Percentiles rank a stretch among this genome's conserved stretches.
phyloP scores from a whole-genome alignment of 2,113 vertebrate genomes.

The Thunnus maccoyii region DNA sequence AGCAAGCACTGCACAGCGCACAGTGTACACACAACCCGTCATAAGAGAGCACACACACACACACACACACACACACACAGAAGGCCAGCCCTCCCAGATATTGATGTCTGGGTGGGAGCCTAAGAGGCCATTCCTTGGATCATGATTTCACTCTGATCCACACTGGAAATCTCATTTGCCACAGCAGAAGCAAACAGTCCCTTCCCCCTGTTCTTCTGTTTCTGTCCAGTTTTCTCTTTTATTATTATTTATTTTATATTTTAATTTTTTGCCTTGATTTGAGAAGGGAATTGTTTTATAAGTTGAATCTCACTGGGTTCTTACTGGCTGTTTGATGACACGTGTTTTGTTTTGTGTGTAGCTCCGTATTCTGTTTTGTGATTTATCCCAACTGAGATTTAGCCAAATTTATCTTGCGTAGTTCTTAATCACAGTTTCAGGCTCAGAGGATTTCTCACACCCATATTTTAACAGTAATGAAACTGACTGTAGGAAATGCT shows the following conservation, averaged over 20 bases:
- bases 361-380: neutral
- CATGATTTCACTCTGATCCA: slow-evolving; percentile 63
- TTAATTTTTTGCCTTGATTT: slow-evolving; percentile 14
- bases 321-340: neutral
- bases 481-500: neutral
- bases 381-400: neutral
- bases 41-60: slow-evolving; percentile 38
- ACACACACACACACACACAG: slow-evolving; percentile 32
- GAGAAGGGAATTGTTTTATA: neutral
- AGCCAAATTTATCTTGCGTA: slow-evolving; percentile 5
- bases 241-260: slow-evolving; percentile 7
- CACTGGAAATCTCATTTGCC: slow-evolving; percentile 71
- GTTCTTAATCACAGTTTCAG: slow-evolving; percentile 29
- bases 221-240: slow-evolving; percentile 12
- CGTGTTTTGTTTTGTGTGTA: neutral
- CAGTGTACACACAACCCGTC: slow-evolving; percentile 56
- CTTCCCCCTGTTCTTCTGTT: neutral
- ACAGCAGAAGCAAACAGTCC: slow-evolving; percentile 32
- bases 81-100: slow-evolving; percentile 63
- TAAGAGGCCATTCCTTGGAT: slow-evolving; percentile 68
- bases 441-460: slow-evolving; percentile 2
- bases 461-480: slow-evolving; percentile 4
- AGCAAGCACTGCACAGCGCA: slow-evolving; percentile 59
- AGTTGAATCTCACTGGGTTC: neutral
- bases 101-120: slow-evolving; percentile 69